Evolutionary conservation across 2,113 vertebrate species (phyloP).

Genomic region (Brevimyrus niger): DNA sequence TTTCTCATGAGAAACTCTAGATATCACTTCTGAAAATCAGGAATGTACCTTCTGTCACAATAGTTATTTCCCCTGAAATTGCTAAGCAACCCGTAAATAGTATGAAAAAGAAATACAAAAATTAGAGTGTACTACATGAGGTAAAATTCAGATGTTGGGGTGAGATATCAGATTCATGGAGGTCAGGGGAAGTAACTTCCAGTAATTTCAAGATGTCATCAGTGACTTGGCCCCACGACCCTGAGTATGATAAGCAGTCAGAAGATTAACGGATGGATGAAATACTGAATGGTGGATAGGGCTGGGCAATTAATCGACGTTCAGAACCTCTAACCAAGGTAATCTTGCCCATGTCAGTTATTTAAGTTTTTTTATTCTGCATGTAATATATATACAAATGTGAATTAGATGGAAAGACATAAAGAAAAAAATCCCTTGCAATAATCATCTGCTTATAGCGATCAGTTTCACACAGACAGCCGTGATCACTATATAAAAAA

Average conservation of each 20-base stretch:
- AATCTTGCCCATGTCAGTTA: no score
- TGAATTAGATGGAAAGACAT: no score
- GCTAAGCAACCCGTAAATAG: not conserved
- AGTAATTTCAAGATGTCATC: not conserved
- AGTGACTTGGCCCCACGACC: not conserved
- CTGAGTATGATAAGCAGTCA: not conserved
- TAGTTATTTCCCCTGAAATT: not conserved
- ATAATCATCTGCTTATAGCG: no score
- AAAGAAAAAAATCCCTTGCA: no score
- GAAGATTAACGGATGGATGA: not conserved
- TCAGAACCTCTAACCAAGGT: no score
- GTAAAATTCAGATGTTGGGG: not conserved
- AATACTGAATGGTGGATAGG: not conserved
- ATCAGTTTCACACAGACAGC: no score
- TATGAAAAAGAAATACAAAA: not conserved
- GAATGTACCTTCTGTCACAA: not conserved
- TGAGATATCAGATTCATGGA: not conserved
- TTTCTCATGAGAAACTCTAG: not conserved
- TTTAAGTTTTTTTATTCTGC: no score
- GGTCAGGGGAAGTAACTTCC: not conserved
- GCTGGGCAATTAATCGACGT: no score
- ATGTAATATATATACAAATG: no score
- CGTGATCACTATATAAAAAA: no score
- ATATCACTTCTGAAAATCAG: not conserved
- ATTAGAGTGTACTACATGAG: not conserved